Conservation (phyloP, 2,113 vertebrate species). For the Meles meles region DNA sequence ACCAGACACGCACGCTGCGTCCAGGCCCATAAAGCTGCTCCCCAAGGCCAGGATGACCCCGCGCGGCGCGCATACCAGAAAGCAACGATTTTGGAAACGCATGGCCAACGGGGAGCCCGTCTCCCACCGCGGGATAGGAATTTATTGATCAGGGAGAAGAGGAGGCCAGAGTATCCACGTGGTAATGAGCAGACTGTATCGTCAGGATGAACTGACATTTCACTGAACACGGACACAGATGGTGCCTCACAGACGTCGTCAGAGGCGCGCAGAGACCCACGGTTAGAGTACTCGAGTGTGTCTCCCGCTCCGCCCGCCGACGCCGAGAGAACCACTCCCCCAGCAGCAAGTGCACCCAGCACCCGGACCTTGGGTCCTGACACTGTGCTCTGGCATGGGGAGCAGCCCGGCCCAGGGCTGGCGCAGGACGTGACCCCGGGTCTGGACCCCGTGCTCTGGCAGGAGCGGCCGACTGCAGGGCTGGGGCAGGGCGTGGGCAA, state of each 20-base stretch:
- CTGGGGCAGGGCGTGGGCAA: too few relatives aligned
- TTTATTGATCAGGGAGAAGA: neutral
- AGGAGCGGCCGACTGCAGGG: rapidly evolving
- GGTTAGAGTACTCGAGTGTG: rapidly evolving
- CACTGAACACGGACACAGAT: rapidly evolving
- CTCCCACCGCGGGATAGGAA: rapidly evolving
- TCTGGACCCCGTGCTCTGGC: rapidly evolving
- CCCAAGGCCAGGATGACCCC: rapidly evolving
- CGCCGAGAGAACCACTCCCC: too few relatives aligned
- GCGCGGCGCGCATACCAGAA: rapidly evolving
- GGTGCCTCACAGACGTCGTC: rapidly evolving
- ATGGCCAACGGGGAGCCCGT: rapidly evolving
- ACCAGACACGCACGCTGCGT: rapidly evolving
- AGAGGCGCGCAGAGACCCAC: rapidly evolving
- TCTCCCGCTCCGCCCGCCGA: rapidly evolving
- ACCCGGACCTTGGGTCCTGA: neutral
- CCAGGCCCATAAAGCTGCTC: neutral
- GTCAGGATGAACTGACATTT: rapidly evolving
- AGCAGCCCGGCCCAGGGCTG: rapidly evolving
- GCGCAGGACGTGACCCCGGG: neutral
- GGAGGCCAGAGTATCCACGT: neutral
- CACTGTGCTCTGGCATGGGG: rapidly evolving
- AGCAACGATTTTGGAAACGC: rapidly evolving
- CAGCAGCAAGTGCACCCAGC: rapidly evolving
- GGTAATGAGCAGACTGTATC: rapidly evolving